Conservation (phyloP, 1,140 invertebrate species). For the Macrobrachium rosenbergii region DNA sequence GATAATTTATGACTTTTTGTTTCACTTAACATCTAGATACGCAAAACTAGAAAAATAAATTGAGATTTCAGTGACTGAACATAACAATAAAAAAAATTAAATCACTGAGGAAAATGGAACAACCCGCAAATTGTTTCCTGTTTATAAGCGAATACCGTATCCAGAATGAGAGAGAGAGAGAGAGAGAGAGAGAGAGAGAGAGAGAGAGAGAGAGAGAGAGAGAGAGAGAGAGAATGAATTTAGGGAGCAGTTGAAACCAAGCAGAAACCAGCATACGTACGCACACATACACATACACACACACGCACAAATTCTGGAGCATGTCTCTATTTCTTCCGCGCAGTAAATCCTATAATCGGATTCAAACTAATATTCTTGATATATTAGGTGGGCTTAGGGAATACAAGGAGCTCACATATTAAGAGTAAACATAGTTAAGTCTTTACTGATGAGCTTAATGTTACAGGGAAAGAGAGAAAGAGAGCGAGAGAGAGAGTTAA, state of each 20-base stretch:
- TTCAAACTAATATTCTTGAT: slow-evolving; percentile 63
- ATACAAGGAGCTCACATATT: slow-evolving; percentile 62
- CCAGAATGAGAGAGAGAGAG: not conserved
- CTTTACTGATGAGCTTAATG: slow-evolving; percentile 62
- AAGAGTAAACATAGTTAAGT: slow-evolving; percentile 62
- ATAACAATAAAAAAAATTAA: not conserved
- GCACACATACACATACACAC: slow-evolving; percentile 18
- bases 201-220: not conserved
- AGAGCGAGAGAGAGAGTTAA: not conserved
- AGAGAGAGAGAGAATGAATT: not conserved
- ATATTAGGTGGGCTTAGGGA: slow-evolving; percentile 47
- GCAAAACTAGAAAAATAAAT: not conserved
- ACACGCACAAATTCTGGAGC: not conserved
- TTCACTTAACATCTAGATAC: not conserved
- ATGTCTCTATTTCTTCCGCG: slow-evolving; percentile 8
- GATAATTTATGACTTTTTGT: not conserved
- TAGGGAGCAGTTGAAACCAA: too few species aligned
- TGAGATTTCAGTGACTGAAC: not conserved
- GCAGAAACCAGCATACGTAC: too few species aligned
- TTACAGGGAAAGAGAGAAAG: slow-evolving; percentile 20
- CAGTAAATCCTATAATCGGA: slow-evolving; percentile 40
- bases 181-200: not conserved
- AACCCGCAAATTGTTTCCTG: not conserved
- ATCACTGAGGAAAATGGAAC: not conserved
- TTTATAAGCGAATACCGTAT: not conserved